These are phyloP conservation scores for Sesia apiformis DNA, from an alignment of 2,888 invertebrate species.

Conservation along the genomic window DNA sequence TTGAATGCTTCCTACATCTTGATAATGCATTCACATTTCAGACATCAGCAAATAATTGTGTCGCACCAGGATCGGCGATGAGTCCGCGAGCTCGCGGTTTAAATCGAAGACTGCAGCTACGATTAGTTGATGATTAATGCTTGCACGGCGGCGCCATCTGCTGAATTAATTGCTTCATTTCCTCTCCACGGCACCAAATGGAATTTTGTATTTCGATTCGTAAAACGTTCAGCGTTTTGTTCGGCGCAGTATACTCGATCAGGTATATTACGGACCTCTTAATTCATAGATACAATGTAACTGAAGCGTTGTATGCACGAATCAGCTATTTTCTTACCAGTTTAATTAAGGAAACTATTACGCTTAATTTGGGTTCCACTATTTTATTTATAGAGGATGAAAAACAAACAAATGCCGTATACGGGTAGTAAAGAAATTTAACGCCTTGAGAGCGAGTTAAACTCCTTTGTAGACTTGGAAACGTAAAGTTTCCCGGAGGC, in stretches of 20 bases:
- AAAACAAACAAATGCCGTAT: conserved; percentile 16
- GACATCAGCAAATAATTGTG: background rate
- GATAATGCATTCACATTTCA: no score
- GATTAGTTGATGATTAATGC: conserved; percentile 74
- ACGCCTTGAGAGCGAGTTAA: conserved; percentile 57
- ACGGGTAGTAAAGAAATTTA: conserved; percentile 37
- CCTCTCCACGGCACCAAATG: conserved; percentile 68
- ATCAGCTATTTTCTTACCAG: conserved; percentile 7
- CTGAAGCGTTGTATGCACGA: conserved; percentile 11
- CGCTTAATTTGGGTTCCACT: background rate
- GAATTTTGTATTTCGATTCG: conserved; percentile 69
- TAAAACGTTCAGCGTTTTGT: conserved; percentile 54
- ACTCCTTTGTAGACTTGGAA: conserved; percentile 56
- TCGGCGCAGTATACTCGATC: conserved; percentile 41
- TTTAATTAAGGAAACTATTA: background rate
- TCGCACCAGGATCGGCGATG: background rate
- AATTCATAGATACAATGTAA: conserved; percentile 48
- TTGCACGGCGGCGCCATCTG: conserved; percentile 71
- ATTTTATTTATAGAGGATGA: background rate
- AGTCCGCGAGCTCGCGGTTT: conserved; percentile 19
- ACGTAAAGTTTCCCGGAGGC: no score
- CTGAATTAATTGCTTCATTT: conserved; percentile 74
- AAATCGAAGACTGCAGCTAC: conserved; percentile 74
- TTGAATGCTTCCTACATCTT: no score
- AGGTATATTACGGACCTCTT: conserved; percentile 51